Conservation (phyloP, 2,888 invertebrate species). For the Amphipyra berbera region DNA sequence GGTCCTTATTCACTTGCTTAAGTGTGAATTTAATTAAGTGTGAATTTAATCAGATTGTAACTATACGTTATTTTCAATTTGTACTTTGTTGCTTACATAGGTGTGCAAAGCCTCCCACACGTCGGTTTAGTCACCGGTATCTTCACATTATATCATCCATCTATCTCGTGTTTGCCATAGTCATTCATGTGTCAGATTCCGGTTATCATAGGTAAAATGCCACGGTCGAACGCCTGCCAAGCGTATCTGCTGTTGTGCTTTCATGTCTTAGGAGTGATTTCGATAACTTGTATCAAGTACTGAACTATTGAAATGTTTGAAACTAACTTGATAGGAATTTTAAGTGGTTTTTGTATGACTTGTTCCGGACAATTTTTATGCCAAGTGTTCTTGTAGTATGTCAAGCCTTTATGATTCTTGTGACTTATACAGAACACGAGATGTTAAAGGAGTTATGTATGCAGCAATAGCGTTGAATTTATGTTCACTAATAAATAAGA, state of each 20-base stretch:
- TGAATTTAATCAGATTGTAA: not conserved
- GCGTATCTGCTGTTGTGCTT: constrained; percentile 13
- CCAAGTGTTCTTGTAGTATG: too few species aligned
- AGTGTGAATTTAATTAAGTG: not conserved
- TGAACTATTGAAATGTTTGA: constrained; percentile 2
- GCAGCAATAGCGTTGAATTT: too few species aligned
- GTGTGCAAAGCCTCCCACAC: constrained; percentile 30
- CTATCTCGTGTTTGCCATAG: constrained; percentile 61
- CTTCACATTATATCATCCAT: constrained; percentile 59
- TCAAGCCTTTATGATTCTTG: not conserved
- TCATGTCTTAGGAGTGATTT: not conserved
- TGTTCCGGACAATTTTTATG: too few species aligned
- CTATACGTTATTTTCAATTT: constrained; percentile 4
- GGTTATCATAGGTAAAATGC: constrained; percentile 69
- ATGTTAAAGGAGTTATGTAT: constrained; percentile 14
- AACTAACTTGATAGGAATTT: not conserved
- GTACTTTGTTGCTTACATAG: constrained; percentile 13
- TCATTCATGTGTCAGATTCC: constrained; percentile 68
- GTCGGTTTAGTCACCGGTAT: constrained; percentile 46
- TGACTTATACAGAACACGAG: constrained; percentile 13
- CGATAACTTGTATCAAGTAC: not conserved
- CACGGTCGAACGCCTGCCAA: constrained; percentile 62
- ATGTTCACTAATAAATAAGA: too few species aligned
- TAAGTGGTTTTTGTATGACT: not conserved
- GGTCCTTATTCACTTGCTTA: not conserved